Base-by-base conservation (phyloP, 2,888 invertebrate genomes). In the Notodonta dromedarius region DNA sequence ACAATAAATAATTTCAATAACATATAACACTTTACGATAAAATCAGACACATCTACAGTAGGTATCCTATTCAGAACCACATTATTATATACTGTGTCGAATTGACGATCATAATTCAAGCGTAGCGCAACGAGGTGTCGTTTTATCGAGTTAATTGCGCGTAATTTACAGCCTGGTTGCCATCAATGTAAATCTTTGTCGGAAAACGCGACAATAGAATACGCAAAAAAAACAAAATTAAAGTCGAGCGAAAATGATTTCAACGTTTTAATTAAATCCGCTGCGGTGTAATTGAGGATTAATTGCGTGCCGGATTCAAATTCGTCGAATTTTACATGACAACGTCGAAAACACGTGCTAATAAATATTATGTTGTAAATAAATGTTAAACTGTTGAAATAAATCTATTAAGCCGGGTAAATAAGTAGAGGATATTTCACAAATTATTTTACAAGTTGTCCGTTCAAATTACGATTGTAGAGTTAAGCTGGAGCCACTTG, bases 241-340 rank as follows among this genome's bases (percentile, higher is more conserved):
- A 82, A 82, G 75, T 80, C 70, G 68, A 70, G 62, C 74, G 77
- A 73, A 84, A 88, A 87, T 86, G 83, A 82, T 82, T 80, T 72
- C 78, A 65, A 73, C 72, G 79, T 54, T 83, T 86, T 88, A 88
- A 90, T 89, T 87, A 87, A 87, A 85, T 77, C 77, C 79, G 79
- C 73, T 72, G 82, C 74, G 78, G 78, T 83, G 76, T 87, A 89
- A 89, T 88, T 83, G 81, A 69, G 79, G 75, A 86, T 88, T 87
- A 86, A 89, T 88, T 89, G 84, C 78, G 78, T 71, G 80, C 77
- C 75, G 74, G 75, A 80, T 78, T 82, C 79, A 82, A 82, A 84
- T 84, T 82, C 76, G 79, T 80, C 80, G 79, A 83, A 85, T 85
- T 24, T 85, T 84, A 84, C 83, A 84, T 83, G 84, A 82, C 77